Evolutionary conservation across 2,888 invertebrate genomes (phyloP), one percentile per base, ranked within the genome.

Genomic region (Chromoteleia sp.): DNA sequence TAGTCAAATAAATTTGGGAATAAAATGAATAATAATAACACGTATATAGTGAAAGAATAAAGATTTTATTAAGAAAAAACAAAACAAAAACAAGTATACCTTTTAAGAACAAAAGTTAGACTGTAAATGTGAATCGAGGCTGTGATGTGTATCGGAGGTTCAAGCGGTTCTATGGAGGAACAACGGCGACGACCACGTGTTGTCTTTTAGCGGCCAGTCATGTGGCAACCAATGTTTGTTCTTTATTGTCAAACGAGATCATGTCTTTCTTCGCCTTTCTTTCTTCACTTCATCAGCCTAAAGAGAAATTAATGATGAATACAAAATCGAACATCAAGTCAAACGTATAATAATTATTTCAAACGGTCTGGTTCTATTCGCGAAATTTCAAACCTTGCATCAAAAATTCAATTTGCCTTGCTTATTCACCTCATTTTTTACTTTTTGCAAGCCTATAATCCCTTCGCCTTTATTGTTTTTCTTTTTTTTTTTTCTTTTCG

Each of bases 241-340:
- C 77, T 76, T n/a, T n/a, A n/a, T n/a, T n/a, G n/a, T n/a, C n/a
- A n/a, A n/a, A n/a, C n/a, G n/a, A n/a, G n/a, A n/a, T n/a, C n/a
- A n/a, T 17, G 15, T 43, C 43, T 54, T 33, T 58, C 54, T 81
- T 81, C 71, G 75, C 50, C 61, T 67, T 74, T 56, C 77, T 75
- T 48, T 58, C 70, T 75, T 65, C 71, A 83, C 82, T 82, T 88
- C 50, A 29, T 50, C 87, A 88, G 81, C 88, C 88, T 88, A 88
- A 36, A 85, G 86, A 88, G 86, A 87, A 84, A 84, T 45, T 39
- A 77, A 14, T 36, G 58, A 70, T 84, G 61, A 83, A 83, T 73
- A 71, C 39, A 71, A 79, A 25, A 14, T 74, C 50, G 33, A 36
- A 41, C 45, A 56, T 48, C 8, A 6, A 61, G 6, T 50, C 50